Evolutionary conservation across 2,888 invertebrate genomes (phyloP).

Genomic region (Drosophila imparisetae): DNA sequence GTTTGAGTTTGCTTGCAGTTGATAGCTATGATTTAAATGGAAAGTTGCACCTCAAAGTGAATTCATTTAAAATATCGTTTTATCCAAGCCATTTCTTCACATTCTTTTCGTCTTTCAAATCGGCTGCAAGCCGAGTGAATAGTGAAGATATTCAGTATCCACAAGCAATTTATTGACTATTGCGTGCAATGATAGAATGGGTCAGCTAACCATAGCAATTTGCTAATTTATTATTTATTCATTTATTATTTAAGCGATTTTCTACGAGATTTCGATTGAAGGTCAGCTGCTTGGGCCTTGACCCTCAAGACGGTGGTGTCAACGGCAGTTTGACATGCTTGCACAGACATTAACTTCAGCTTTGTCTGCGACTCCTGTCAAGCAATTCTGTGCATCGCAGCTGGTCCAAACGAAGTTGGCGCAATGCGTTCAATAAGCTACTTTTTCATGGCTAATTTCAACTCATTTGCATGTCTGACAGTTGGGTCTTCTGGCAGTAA

Average conservation of each 20-base stretch:
- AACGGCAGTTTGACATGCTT: neutral
- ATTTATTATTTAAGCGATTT: slow-evolving; percentile 56
- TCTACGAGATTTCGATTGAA: slow-evolving; percentile 24
- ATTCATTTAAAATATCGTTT: neutral
- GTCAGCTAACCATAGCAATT: neutral
- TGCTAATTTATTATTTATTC: slow-evolving; percentile 30
- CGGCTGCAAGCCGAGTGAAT: neutral
- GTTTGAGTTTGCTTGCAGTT: neutral
- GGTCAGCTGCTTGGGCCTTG: slow-evolving; percentile 24
- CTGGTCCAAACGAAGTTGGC: slow-evolving; percentile 39
- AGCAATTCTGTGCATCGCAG: slow-evolving; percentile 28
- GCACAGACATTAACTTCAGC: neutral
- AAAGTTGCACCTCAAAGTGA: neutral
- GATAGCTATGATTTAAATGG: neutral
- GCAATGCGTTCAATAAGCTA: slow-evolving; percentile 58
- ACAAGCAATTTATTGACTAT: slow-evolving; percentile 17
- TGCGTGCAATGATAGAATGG: slow-evolving; percentile 33
- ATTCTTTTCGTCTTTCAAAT: neutral
- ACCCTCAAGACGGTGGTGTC: neutral
- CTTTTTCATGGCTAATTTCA: slow-evolving; percentile 42
- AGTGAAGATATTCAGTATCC: neutral
- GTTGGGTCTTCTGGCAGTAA: slow-evolving; percentile 32
- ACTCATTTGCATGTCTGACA: slow-evolving; percentile 60
- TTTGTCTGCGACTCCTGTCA: slow-evolving; percentile 21
- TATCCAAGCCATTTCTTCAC: neutral